Base-by-base conservation (phyloP, 1,140 invertebrate species). In the Anoplolepis gracilipes region DNA sequence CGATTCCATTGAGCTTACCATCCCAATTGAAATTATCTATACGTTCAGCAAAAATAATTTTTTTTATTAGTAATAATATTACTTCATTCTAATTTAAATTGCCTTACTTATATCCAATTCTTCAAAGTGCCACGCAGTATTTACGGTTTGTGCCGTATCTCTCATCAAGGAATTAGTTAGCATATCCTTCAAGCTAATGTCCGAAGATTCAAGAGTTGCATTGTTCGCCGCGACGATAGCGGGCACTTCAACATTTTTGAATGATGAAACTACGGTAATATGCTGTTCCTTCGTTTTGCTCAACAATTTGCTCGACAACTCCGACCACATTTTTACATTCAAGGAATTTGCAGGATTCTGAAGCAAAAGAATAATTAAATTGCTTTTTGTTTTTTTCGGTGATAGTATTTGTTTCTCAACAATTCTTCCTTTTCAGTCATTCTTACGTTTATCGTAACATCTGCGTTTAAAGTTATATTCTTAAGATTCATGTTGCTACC, bases 201-300 rank as follows among this genome's bases (percentile, higher is more conserved):
- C 46, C 0, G 79, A 90, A 16, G 89, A 87, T 36, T 76, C 67
- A n/a, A 93, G 25, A 36, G 1, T 75, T 30, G 89, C 88, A 85
- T 61, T 78, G 19, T 70, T 55, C 8, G 84, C 61, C n/a, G 88
- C 89, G 4, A 86, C 39, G 7, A 94, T 76, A 75, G 75, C 86
- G n/a, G 84, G 57, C 2, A 77, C 75, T 57, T 81, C 28, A 13
- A 92, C 30, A 25, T 65, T 62, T 36, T 81, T 86, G 13, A 94
- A 86, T n/a, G 61, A 61, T 0, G 72, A 65, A 28, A 36, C 22
- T 46, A 86, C 82, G 13, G 7, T 10, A 64, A 94, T 93, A 53
- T 81, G 64, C 85, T 94, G 93, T 0, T 42, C 2, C 65, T 85
- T 90, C 3, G 92, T 91, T 91, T 92, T 93, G 46, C 91, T 93